These are phyloP conservation scores for Chironomus riparius DNA, from an alignment of 2,888 invertebrate species.

Conservation along the genomic window DNA sequence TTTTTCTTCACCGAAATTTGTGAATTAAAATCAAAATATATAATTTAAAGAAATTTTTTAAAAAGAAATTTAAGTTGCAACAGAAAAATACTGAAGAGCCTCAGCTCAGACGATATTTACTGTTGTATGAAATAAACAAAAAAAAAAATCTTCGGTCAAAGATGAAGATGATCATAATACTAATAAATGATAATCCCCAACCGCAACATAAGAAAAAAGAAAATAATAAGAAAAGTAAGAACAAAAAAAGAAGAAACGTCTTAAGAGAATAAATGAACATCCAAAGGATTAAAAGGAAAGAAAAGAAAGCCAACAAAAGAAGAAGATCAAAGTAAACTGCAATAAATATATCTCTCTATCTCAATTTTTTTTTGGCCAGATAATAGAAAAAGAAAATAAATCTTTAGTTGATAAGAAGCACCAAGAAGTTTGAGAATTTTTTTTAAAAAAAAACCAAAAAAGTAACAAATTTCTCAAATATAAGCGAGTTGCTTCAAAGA, in stretches of 20 bases:
- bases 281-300: not conserved
- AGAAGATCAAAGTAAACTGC: slow-evolving; percentile 18
- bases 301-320: slow-evolving; percentile 5
- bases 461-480: not conserved
- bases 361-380: not conserved
- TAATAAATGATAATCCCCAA: slow-evolving; percentile 14
- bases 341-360: not conserved
- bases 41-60: too few species aligned
- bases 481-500: not conserved
- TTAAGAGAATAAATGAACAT: slow-evolving; percentile 5
- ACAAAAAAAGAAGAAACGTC: slow-evolving; percentile 11
- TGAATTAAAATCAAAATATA: too few species aligned
- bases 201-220: slow-evolving; percentile 4
- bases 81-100: not conserved
- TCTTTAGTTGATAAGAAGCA: slow-evolving; percentile 12
- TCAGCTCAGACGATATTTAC: not conserved
- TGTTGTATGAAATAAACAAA: not conserved
- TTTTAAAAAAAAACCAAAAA: too few species aligned
- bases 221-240: not conserved
- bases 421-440: not conserved
- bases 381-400: not conserved
- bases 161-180: slow-evolving; percentile 1
- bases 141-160: not conserved
- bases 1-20: slow-evolving; percentile 38
- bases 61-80: too few species aligned